phyloP scores from a whole-genome alignment of 2,797 vertebrate genomes.

The Sus cebifrons region DNA sequence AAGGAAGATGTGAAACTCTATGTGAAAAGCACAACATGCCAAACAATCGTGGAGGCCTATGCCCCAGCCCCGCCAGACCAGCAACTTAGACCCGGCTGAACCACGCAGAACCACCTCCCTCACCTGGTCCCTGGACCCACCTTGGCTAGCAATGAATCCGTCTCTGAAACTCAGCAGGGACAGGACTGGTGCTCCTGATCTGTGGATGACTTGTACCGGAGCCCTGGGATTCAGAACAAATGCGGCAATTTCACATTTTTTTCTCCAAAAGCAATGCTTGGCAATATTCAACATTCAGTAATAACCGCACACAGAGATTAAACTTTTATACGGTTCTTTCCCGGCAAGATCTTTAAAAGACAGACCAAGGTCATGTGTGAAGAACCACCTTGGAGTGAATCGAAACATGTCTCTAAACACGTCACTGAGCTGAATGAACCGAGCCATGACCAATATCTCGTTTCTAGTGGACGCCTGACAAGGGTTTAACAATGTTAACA shows the following conservation, averaged over 20 bases:
- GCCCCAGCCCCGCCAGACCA: not conserved
- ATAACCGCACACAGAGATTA: not conserved
- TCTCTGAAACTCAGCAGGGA: slow-evolving; percentile 89
- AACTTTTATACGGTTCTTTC: slow-evolving; percentile 4
- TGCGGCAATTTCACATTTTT: not conserved
- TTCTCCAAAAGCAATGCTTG: slow-evolving; percentile 48
- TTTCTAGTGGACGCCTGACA: slow-evolving; percentile 11
- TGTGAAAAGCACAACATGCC: not conserved
- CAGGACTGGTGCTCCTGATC: slow-evolving; percentile 91
- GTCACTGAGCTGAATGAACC: not conserved
- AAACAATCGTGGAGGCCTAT: not conserved
- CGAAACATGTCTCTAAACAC: slow-evolving; percentile 16
- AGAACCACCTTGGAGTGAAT: slow-evolving; percentile 41
- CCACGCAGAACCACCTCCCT: not conserved
- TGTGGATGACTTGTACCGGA: slow-evolving; percentile 89
- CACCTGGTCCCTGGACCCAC: slow-evolving; percentile 76
- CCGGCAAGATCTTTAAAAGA: slow-evolving; percentile 43
- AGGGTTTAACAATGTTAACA: slow-evolving; percentile 47
- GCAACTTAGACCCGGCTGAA: not conserved
- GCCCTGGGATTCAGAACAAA: slow-evolving; percentile 82
- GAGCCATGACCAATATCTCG: not conserved
- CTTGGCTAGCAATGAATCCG: slow-evolving; percentile 92
- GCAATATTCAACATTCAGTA: slow-evolving; percentile 20
- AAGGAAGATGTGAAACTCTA: not conserved
- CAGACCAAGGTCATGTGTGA: not conserved